Base-by-base conservation (phyloP, 2,113 vertebrate genomes). In the Dryoscopus gambensis region DNA sequence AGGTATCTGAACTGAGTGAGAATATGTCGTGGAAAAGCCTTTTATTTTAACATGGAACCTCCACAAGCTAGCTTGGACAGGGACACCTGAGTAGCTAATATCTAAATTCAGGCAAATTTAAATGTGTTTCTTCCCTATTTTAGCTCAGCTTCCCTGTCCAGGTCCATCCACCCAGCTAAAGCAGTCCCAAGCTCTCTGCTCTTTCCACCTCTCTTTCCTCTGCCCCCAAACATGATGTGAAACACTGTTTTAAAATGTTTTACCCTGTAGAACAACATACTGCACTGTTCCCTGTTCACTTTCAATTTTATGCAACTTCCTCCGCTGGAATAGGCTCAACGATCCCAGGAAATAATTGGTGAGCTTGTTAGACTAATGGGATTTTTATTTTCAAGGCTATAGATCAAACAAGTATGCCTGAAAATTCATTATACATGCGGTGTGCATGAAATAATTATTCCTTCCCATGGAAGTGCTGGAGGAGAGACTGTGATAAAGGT, bases 341-440 rank as follows among this genome's bases (percentile, higher is more conserved):
- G 84, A 95, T 94, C 84, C 93, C 63, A 40, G 83, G 81, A 90
- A 96, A 92, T 94, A 96, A 97, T 97, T 95, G 93, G 86, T 79
- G 83, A 97, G 92, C 91, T 96, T 95, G 94, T 97, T 97, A 97
- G 91, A 95, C 93, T 97, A 97, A 97, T 96, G 94, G 93, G 94
- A 91, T 95, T 96, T 96, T 97, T 96, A 97, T 97, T 97, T 97
- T 92, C 78, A 80, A 89, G 91, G 89, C 95, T 96, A 90, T 94
- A 97, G 95, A 96, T 97, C 97, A 97, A 96, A 97, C 88, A 96
- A 95, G 84, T 76, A 69, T 85, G 95, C 70, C 94, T 91, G 80
- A 85, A 96, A 95, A 94, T 93, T 97, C 80, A 96, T 96, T 97
- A 93, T 89, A 95, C 69, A 95, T 96, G 87, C 86, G 84, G 49